phyloP scores from a whole-genome alignment of 2,113 vertebrate genomes.

The Mormoops blainvillei region DNA sequence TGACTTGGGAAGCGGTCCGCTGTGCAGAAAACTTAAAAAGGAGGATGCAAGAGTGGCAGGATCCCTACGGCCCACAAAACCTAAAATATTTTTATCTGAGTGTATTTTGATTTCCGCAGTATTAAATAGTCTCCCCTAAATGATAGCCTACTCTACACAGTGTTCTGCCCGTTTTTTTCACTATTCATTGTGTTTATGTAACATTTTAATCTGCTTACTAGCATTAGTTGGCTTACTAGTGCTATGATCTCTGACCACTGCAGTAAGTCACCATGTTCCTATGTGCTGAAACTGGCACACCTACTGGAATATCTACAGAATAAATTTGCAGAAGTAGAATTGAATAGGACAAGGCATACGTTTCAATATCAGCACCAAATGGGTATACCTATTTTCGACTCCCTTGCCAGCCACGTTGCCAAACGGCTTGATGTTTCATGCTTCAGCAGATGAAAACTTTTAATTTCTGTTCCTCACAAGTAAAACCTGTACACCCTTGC shows the following conservation, averaged over 20 bases:
- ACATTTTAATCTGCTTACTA: neutral
- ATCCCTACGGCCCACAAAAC: neutral
- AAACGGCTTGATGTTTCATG: neutral
- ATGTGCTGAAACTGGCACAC: neutral
- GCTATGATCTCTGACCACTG: neutral
- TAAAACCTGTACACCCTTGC: neutral
- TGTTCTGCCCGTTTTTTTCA: neutral
- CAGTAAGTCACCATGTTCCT: neutral
- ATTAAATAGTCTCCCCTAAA: neutral
- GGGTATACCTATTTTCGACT: neutral
- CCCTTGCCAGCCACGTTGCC: neutral
- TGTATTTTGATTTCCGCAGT: neutral
- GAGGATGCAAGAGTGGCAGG: neutral
- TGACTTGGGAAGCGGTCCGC: neutral
- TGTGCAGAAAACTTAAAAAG: neutral
- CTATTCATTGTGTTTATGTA: neutral
- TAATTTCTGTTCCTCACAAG: neutral
- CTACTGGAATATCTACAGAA: neutral
- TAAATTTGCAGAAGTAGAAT: neutral
- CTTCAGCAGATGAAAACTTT: neutral
- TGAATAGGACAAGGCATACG: neutral
- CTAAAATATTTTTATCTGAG: neutral
- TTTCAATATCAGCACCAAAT: neutral
- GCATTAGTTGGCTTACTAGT: neutral
- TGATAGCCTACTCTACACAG: neutral